Percentiles rank a stretch among this genome's conserved stretches.
Evolutionary conservation across 2,888 invertebrate genomes (phyloP).

Genomic region (Andrena bicolor): DNA sequence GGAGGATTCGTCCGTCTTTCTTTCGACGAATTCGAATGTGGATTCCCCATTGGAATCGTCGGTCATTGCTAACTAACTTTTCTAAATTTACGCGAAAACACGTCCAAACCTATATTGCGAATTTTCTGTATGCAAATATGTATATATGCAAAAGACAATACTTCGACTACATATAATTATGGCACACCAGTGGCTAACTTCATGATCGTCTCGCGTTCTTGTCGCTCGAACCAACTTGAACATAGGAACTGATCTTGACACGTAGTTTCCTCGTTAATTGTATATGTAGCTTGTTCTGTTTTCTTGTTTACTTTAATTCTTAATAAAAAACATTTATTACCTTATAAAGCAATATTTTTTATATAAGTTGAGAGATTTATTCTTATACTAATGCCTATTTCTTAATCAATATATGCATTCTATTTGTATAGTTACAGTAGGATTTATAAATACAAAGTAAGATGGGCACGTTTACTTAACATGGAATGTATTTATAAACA

Average conservation of each 20-base stretch:
- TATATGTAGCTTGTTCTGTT: not conserved
- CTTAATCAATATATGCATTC: not conserved
- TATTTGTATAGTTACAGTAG: not conserved
- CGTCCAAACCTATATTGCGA: conserved; percentile 45
- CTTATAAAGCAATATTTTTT: not conserved
- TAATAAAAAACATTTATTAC: not conserved
- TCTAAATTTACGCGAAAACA: conserved; percentile 37
- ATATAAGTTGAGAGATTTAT: not conserved
- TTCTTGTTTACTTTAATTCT: not conserved
- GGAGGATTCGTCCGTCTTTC: conserved; percentile 79
- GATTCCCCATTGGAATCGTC: conserved; percentile 83
- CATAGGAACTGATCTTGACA: conserved; percentile 11
- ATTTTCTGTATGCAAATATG: conserved; percentile 38
- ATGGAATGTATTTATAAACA: conserved; percentile 40
- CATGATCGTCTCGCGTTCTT: not conserved
- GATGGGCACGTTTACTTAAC: conserved; percentile 12
- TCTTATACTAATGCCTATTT: not conserved
- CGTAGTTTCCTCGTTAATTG: not conserved
- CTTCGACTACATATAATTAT: conserved; percentile 25
- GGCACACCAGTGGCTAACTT: conserved; percentile 31
- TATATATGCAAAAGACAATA: conserved; percentile 29
- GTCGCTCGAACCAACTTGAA: conserved; percentile 6
- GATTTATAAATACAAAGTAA: not conserved
- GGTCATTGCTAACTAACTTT: conserved; percentile 74
- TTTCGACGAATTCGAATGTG: conserved; percentile 83